phyloP scores from a whole-genome alignment of 2,888 invertebrate genomes.

The Amorpha juglandis region DNA sequence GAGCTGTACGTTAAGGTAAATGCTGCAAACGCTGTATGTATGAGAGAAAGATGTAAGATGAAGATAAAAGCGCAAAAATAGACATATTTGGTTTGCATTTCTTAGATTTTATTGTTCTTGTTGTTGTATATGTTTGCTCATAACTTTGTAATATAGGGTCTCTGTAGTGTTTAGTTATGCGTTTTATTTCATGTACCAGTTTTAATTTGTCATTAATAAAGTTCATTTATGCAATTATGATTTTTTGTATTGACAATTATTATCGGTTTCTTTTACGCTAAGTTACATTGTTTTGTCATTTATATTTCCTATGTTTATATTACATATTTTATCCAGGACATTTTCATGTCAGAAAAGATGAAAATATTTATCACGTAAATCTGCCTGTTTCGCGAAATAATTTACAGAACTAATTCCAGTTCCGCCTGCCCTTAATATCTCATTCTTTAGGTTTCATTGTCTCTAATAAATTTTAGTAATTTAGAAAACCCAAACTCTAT shows the following conservation, averaged over 20 bases:
- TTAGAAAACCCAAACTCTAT: not conserved
- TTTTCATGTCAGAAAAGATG: not conserved
- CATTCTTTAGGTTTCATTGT: conserved; percentile 5
- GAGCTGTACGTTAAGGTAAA: too few species aligned
- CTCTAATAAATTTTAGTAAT: conserved; percentile 8
- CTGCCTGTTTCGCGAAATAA: not conserved
- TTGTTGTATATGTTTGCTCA: not conserved
- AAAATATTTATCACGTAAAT: not conserved
- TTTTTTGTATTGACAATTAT: conserved; percentile 9
- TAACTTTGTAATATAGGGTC: not conserved
- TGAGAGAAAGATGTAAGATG: not conserved
- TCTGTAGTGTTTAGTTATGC: not conserved
- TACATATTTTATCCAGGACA: not conserved
- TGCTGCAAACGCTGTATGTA: too few species aligned
- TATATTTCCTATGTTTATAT: not conserved
- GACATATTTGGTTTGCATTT: not conserved
- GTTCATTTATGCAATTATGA: not conserved
- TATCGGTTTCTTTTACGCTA: conserved; percentile 5
- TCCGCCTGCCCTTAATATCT: conserved; percentile 14
- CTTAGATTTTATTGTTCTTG: not conserved
- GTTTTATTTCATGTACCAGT: conserved; percentile 1
- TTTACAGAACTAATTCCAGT: conserved; percentile 1
- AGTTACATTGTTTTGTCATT: not conserved
- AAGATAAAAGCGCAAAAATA: too few species aligned
- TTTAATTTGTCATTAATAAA: conserved; percentile 9